Percentiles rank a stretch among this genome's conserved stretches.
Conservation (phyloP, 53 echinoderm and acorn worm genomes). For the Temnopleurus reevesii region DNA sequence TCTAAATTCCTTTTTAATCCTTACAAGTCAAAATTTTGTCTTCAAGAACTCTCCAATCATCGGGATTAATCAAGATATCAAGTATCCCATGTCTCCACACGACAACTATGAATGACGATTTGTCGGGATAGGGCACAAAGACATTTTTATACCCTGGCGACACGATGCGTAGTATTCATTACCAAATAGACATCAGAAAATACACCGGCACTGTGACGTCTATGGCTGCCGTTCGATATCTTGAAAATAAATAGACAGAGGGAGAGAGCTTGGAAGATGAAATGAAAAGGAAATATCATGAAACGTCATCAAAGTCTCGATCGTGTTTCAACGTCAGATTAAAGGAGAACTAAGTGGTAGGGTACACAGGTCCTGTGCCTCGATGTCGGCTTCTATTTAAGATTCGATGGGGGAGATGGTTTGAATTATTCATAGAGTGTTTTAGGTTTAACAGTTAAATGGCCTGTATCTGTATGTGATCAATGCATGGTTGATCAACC, state of each 20-base stretch:
- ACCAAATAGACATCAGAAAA: slow-evolving; percentile 24
- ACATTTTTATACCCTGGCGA: background rate
- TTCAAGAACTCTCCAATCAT: slow-evolving; percentile 4
- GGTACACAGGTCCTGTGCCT: background rate
- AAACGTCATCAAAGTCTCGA: slow-evolving; percentile 39
- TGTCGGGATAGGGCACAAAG: background rate
- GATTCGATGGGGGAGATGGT: background rate
- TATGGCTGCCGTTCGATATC: slow-evolving; percentile 24
- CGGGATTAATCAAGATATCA: slow-evolving; percentile 12
- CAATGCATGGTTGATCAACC: background rate
- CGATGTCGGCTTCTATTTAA: background rate
- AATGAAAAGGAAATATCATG: slow-evolving; percentile 24
- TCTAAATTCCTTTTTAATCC: slow-evolving; percentile 25
- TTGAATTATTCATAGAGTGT: background rate
- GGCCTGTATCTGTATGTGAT: background rate
- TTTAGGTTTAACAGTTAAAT: background rate
- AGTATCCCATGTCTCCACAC: background rate
- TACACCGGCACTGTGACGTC: slow-evolving; percentile 34
- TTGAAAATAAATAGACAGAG: slow-evolving; percentile 38
- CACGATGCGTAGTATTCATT: slow-evolving; percentile 23
- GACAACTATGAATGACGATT: slow-evolving; percentile 20
- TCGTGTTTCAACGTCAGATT: slow-evolving; percentile 42
- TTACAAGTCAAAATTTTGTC: background rate
- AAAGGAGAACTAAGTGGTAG: slow-evolving; percentile 4
- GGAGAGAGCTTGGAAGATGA: background rate